Conservation (phyloP, 2,113 vertebrate genomes). For the Notarius quadriscutis region DNA sequence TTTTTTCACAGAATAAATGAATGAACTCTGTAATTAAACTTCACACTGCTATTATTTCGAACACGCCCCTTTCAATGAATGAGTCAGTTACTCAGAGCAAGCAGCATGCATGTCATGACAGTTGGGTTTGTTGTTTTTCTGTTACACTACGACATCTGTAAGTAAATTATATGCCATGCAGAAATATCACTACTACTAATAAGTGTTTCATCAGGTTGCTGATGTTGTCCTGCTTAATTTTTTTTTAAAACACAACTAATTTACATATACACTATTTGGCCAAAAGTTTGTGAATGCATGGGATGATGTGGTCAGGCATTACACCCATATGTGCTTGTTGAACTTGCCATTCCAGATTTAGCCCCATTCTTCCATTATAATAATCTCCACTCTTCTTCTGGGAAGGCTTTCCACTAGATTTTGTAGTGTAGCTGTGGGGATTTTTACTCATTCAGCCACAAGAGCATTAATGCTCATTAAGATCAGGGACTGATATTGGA, state of each 20-base stretch:
- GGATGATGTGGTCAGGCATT: neutral
- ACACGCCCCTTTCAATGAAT: no score
- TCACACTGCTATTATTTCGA: no score
- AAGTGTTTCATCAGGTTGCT: no score
- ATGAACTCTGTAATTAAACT: no score
- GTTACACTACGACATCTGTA: no score
- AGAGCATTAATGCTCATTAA: neutral
- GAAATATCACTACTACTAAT: no score
- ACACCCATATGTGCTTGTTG: neutral
- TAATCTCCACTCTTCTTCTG: neutral
- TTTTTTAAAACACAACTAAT: neutral
- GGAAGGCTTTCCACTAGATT: neutral
- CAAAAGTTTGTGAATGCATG: neutral
- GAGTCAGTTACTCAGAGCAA: no score
- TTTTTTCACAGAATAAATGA: no score
- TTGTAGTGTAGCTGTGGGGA: neutral
- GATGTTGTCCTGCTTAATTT: no score
- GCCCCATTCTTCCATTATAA: neutral
- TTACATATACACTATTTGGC: neutral
- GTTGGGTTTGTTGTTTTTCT: no score
- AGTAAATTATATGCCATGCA: no score
- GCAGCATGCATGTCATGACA: no score
- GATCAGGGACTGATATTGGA: neutral
- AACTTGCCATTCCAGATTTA: neutral
- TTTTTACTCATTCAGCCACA: neutral